These are phyloP conservation scores for Sebastolobus alascanus DNA, from an alignment of 2,797 vertebrate genomes.

Conservation along the genomic window DNA sequence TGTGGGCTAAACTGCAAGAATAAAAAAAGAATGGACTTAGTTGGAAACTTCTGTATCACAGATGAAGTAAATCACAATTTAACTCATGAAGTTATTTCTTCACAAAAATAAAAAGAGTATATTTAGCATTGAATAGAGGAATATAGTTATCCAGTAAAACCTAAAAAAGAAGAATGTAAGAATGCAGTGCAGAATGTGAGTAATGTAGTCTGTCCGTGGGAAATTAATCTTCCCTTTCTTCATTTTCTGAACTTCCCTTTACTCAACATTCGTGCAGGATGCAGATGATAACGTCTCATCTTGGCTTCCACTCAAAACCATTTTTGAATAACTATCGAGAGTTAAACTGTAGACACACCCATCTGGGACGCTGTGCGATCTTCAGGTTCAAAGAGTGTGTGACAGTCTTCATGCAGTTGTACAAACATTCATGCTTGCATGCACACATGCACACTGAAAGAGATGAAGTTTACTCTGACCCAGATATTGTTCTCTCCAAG, in stretches of 20 bases:
- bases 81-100: not conserved
- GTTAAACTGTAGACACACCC: not conserved
- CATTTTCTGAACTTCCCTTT: not conserved
- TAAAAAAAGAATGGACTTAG: not conserved
- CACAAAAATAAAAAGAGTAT: not conserved
- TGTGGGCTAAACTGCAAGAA: not conserved
- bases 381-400: slow-evolving; percentile 11
- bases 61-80: not conserved
- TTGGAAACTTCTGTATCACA: not conserved
- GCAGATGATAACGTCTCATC: slow-evolving; percentile 1
- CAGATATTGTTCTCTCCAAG: slow-evolving; percentile 80
- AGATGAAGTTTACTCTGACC: slow-evolving; percentile 72
- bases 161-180: not conserved
- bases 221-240: not conserved
- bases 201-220: not conserved
- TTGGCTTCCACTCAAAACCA: slow-evolving; percentile 5
- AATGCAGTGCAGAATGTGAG: not conserved
- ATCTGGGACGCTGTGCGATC: not conserved
- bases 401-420: not conserved
- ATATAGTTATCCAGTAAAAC: not conserved
- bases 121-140: not conserved
- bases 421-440: slow-evolving; percentile 10
- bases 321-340: not conserved
- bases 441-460: slow-evolving; percentile 16
- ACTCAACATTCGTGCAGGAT: not conserved